Evolutionary conservation across 2,113 vertebrate genomes (phyloP).

Genomic region (Takifugu flavidus): DNA sequence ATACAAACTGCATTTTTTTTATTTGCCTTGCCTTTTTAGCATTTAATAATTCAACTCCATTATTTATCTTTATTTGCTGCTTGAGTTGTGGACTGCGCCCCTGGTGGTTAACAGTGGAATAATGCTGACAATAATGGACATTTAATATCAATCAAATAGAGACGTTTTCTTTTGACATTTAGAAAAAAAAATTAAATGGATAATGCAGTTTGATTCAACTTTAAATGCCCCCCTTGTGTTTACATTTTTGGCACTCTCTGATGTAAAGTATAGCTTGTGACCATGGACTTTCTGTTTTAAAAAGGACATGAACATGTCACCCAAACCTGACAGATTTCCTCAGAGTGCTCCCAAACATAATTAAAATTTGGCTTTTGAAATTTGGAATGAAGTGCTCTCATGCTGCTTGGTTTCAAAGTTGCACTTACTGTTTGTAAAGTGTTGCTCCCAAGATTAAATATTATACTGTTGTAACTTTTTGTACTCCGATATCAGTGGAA

Average conservation of each 20-base stretch:
- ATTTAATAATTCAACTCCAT: conserved; percentile 19
- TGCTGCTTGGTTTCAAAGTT: conserved; percentile 83
- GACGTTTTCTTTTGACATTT: neutral
- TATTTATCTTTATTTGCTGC: conserved; percentile 47
- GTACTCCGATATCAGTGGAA: conserved; percentile 67
- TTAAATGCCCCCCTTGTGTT: neutral
- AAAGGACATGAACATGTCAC: conserved; percentile 5
- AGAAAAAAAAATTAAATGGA: neutral
- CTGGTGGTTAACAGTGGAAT: conserved; percentile 27
- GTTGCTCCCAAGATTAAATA: conserved; percentile 66
- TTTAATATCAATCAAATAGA: conserved; percentile 4
- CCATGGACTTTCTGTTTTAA: conserved; percentile 8
- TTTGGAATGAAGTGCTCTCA: conserved; percentile 62
- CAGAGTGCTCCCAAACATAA: conserved; percentile 9
- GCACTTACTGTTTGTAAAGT: conserved; percentile 75
- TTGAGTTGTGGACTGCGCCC: conserved; percentile 27
- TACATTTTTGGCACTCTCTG: conserved; percentile 9
- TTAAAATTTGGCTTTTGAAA: conserved; percentile 37
- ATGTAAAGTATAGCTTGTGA: conserved; percentile 5
- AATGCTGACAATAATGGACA: conserved; percentile 9
- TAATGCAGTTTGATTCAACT: neutral
- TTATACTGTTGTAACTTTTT: conserved; percentile 61
- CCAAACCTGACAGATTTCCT: conserved; percentile 15
- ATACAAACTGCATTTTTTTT: conserved; percentile 28
- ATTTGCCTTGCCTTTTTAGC: conserved; percentile 41